Percentiles rank a stretch among this genome's conserved stretches.
Evolutionary conservation across 2,888 invertebrate species (phyloP).

Genomic region (Oscheius sp.): DNA sequence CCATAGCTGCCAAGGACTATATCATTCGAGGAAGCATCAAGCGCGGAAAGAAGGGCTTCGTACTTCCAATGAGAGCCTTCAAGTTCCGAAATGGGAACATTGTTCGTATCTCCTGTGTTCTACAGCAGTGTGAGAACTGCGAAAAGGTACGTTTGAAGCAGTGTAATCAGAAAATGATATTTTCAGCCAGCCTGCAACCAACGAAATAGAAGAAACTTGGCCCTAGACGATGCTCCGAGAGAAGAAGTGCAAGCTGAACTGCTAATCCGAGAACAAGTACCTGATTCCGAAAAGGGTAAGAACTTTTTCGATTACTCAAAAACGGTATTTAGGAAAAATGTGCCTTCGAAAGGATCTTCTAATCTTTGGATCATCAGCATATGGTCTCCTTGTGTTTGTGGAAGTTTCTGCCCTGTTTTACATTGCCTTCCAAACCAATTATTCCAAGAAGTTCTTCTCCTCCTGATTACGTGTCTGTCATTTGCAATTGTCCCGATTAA

Average conservation of each 20-base stretch:
- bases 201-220: constrained; percentile 14
- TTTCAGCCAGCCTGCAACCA: constrained; percentile 26
- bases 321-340: constrained; percentile 1
- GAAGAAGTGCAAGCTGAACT: constrained; percentile 45
- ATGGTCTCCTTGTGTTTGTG: neutral
- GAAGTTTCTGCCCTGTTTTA: constrained; percentile 18
- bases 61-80: constrained; percentile 54
- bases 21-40: constrained; percentile 48
- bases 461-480: neutral
- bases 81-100: constrained; percentile 48
- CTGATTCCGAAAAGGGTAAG: neutral
- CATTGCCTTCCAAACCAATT: neutral
- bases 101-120: constrained; percentile 49
- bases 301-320: neutral
- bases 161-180: neutral
- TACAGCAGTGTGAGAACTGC: constrained; percentile 48
- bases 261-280: constrained; percentile 25
- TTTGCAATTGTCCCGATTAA: neutral
- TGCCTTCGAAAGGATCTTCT: constrained; percentile 1
- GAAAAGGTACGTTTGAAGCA: constrained; percentile 34
- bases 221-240: neutral
- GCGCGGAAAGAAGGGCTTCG: constrained; percentile 42
- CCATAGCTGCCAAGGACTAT: constrained; percentile 48
- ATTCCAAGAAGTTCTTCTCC: neutral
- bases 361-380: neutral